Evolutionary conservation across 2,113 vertebrate genomes (phyloP).

Genomic region (Callocephalon fimbriatum): DNA sequence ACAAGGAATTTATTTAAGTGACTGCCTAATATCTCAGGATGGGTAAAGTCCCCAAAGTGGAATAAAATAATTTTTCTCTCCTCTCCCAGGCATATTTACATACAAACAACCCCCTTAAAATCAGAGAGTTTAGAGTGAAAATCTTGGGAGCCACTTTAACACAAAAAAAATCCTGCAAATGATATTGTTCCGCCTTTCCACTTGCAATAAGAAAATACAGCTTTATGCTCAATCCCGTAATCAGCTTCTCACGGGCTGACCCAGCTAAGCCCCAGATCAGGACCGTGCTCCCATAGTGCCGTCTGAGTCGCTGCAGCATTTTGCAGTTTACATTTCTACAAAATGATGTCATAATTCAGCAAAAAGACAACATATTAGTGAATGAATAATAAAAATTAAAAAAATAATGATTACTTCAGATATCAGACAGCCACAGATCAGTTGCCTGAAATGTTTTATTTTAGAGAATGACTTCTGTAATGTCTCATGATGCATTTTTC

Average conservation of each 20-base stretch:
- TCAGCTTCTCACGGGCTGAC: conserved; percentile 15
- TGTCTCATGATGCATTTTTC: background rate
- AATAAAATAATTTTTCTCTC: background rate
- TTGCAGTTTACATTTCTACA: background rate
- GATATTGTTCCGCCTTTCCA: background rate
- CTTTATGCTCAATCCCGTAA: background rate
- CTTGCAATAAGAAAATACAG: background rate
- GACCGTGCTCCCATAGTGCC: background rate
- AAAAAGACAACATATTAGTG: fast-evolving
- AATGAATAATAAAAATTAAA: background rate
- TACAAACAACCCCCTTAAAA: background rate
- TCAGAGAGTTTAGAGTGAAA: background rate
- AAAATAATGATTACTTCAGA: background rate
- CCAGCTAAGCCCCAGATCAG: background rate
- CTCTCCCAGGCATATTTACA: background rate
- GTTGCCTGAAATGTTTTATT: background rate
- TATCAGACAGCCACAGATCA: background rate
- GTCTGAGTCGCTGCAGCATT: background rate
- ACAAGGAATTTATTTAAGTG: background rate
- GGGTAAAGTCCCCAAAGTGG: background rate
- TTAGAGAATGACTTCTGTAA: background rate
- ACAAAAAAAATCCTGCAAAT: background rate
- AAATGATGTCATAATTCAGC: conserved; percentile 1
- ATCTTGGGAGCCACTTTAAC: background rate
- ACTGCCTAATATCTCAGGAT: background rate